Base-by-base conservation (phyloP, 2,797 vertebrate genomes). In the Diceros bicornis region DNA sequence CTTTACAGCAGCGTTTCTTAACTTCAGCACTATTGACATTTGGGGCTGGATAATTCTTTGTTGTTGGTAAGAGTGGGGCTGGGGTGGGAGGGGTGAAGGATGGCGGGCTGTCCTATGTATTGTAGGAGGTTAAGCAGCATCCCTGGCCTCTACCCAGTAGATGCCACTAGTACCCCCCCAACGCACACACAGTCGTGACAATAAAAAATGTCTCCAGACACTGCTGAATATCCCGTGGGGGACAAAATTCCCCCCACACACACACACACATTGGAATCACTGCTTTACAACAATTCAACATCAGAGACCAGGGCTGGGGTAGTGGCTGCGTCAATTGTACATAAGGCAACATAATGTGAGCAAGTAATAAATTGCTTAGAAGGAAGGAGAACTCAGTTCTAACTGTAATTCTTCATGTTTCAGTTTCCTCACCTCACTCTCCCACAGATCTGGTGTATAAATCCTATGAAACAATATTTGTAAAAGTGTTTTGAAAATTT, bases 401-500 rank as follows among this genome's bases (percentile, higher is more conserved):
- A 11, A 64, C 17, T 20, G 4, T 21, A 61, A 85, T 52, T 78
- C 37, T 41, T 34, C 18, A 23, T 7, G 11, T 23, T 66, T 85
- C 25, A 27, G n/a, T 64, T 89, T 93, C 37, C 52, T 81, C 17
- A 64, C 9, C 61, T 77, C 14, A 7, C 4, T 94, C 50, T 84
- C 69, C 16, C 55, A 75, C 0, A 59, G 9, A 18, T 32, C 41
- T 47, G n/a, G 20, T 66, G 2, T 71, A 55, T 62, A 88, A 90
- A 78, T 62, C 44, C 37, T 64, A 68, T 52, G 75, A 59, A 81
- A 69, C 4, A 57, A 32, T 78, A 92, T 74, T 69, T 72, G 17
- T 44, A 29, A 68, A 97, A 47, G 32, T 37, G 20, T 59, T 93
- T 92, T 79, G 23, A 78, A 75, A 68, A 81, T 68, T 90, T n/a